A percentile compares a stretch with the other conserved stretches of the same genome.
Evolutionary conservation across 2,888 invertebrate species (phyloP).

Genomic region (Noctua pronuba): DNA sequence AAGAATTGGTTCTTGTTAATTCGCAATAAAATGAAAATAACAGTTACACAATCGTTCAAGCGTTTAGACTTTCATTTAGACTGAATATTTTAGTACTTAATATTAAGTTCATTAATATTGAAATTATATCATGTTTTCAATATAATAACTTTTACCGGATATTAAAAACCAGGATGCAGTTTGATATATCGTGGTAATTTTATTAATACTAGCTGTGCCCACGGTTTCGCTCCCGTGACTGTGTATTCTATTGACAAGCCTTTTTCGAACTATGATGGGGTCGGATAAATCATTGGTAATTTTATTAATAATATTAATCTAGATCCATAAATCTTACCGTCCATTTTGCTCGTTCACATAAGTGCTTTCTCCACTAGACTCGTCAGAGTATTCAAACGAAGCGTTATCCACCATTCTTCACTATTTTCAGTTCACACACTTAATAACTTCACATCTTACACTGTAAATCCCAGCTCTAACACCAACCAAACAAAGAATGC

Average conservation of each 20-base stretch:
- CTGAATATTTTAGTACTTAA: slow-evolving; percentile 3
- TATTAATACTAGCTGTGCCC: neutral
- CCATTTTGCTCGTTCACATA: slow-evolving; percentile 65
- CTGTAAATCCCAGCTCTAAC: slow-evolving; percentile 51
- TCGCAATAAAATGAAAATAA: neutral
- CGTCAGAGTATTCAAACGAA: slow-evolving; percentile 86
- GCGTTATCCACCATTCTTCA: slow-evolving; percentile 86
- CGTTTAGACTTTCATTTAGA: neutral
- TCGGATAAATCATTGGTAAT: neutral
- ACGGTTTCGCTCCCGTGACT: neutral
- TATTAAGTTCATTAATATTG: neutral
- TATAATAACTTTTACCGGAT: slow-evolving; percentile 30
- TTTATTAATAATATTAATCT: neutral
- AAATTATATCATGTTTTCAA: neutral
- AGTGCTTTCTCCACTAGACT: slow-evolving; percentile 81
- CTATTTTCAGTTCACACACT: slow-evolving; percentile 62
- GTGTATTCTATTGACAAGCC: neutral
- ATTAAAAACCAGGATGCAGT: slow-evolving; percentile 19
- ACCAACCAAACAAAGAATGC: slow-evolving; percentile 12
- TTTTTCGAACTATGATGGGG: neutral
- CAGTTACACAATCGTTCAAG: neutral
- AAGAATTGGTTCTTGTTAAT: no score
- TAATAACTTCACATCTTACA: slow-evolving; percentile 61
- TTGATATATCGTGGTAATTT: neutral
- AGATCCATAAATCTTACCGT: slow-evolving; percentile 75